These are phyloP conservation scores for Orius insidiosus DNA, from an alignment of 1,140 invertebrate species.

Conservation along the genomic window DNA sequence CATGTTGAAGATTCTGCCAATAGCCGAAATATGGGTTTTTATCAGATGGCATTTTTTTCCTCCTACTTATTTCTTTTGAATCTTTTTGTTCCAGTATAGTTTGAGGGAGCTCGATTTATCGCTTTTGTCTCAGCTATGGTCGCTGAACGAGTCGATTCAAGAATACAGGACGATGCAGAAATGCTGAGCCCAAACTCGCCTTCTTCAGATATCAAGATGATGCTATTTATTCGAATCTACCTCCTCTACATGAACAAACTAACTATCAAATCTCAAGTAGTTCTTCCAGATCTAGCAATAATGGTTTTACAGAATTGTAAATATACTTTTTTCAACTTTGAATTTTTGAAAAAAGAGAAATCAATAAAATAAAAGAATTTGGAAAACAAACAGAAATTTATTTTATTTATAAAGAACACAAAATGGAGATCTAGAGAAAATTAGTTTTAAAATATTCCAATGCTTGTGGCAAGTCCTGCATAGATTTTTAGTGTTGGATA, in stretches of 20 bases:
- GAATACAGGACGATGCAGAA: constrained; percentile 57
- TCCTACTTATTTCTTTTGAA: too few species aligned
- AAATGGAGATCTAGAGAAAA: too few species aligned
- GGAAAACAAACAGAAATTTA: too few species aligned
- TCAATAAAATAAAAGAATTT: too few species aligned
- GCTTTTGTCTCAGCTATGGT: constrained; percentile 69
- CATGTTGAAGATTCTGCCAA: too few species aligned
- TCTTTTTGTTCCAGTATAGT: constrained; percentile 64
- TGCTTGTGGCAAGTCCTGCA: constrained; percentile 46
- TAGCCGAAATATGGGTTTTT: too few species aligned
- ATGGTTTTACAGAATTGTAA: constrained; percentile 11
- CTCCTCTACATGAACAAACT: constrained; percentile 15
- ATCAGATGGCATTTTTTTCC: too few species aligned
- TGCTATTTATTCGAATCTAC: constrained; percentile 16
- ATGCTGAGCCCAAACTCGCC: constrained; percentile 40
- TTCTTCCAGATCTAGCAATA: constrained; percentile 17
- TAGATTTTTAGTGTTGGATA: constrained; percentile 57
- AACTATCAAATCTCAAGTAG: constrained; percentile 12
- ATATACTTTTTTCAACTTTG: background rate
- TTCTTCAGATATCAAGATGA: constrained; percentile 25
- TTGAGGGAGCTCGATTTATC: constrained; percentile 68
- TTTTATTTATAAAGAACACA: too few species aligned
- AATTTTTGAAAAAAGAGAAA: too few species aligned
- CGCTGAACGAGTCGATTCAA: constrained; percentile 71
- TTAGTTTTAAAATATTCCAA: constrained; percentile 41